Evolutionary conservation across 2,888 invertebrate genomes (phyloP).

Genomic region (Unio delphinus): DNA sequence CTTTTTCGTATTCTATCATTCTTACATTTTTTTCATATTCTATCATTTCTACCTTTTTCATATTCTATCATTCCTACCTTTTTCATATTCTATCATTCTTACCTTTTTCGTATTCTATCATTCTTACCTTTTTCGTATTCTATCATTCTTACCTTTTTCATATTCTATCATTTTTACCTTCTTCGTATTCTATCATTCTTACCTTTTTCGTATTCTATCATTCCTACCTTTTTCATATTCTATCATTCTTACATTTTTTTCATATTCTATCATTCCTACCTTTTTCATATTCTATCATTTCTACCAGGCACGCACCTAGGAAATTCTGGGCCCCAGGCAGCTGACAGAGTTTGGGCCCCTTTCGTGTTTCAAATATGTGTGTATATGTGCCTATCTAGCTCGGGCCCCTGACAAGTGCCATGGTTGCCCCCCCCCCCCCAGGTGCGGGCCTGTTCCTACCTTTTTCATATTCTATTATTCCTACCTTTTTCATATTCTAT

Average conservation of each 20-base stretch:
- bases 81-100: not conserved
- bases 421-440: too few species aligned
- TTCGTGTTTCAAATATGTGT: too few species aligned
- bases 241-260: not conserved
- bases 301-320: too few species aligned
- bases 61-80: too few species aligned
- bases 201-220: conserved; percentile 7
- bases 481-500: too few species aligned
- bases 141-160: conserved; percentile 5
- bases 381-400: too few species aligned
- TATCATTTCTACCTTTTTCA: conserved; percentile 4
- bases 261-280: not conserved
- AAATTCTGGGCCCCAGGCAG: too few species aligned
- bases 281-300: conserved; percentile 6
- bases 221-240: conserved; percentile 4
- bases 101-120: conserved; percentile 4
- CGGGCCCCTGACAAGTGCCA: too few species aligned
- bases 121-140: not conserved
- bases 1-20: conserved; percentile 4
- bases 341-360: too few species aligned
- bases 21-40: not conserved
- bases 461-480: too few species aligned
- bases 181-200: not conserved
- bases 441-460: too few species aligned
- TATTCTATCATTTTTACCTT: too few species aligned